These are phyloP conservation scores for Griposia aprilina DNA, from an alignment of 2,888 invertebrate genomes.

Conservation along the genomic window DNA sequence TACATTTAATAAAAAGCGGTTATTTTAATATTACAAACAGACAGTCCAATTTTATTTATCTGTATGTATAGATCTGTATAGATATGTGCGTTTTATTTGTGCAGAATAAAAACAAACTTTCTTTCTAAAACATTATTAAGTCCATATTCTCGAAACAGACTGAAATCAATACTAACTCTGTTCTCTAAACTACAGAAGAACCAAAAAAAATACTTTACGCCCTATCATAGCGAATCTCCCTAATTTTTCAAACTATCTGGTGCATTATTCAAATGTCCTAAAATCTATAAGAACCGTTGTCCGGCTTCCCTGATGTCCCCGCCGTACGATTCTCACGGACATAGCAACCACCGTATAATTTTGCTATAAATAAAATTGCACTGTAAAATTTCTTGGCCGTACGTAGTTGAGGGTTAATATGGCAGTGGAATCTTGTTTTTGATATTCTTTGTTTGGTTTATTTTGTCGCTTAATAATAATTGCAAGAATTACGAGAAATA, in stretches of 20 bases:
- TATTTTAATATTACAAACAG: too few relatives aligned
- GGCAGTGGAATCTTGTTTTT: conserved; percentile 58
- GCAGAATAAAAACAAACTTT: too few relatives aligned
- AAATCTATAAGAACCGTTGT: conserved; percentile 66
- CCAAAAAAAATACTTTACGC: neutral
- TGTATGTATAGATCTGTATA: too few relatives aligned
- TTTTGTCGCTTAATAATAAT: neutral
- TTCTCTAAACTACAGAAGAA: neutral
- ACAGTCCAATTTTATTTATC: too few relatives aligned
- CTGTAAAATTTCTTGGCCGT: conserved; percentile 86
- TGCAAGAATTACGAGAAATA: neutral
- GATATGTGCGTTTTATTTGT: too few relatives aligned
- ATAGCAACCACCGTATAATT: conserved; percentile 82
- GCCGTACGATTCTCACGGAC: conserved; percentile 81
- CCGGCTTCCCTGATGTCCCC: conserved; percentile 51
- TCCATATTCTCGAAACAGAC: neutral
- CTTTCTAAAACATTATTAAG: neutral
- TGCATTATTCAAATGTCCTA: conserved; percentile 70
- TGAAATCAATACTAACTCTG: neutral
- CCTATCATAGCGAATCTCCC: conserved; percentile 47
- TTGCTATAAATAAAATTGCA: conserved; percentile 88
- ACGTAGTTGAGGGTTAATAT: conserved; percentile 60
- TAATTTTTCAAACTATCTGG: conserved; percentile 62
- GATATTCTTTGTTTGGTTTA: neutral
- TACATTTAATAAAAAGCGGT: too few relatives aligned